Conservation (phyloP, 2,888 invertebrate genomes). For the Cataglyphis altisquamis region DNA sequence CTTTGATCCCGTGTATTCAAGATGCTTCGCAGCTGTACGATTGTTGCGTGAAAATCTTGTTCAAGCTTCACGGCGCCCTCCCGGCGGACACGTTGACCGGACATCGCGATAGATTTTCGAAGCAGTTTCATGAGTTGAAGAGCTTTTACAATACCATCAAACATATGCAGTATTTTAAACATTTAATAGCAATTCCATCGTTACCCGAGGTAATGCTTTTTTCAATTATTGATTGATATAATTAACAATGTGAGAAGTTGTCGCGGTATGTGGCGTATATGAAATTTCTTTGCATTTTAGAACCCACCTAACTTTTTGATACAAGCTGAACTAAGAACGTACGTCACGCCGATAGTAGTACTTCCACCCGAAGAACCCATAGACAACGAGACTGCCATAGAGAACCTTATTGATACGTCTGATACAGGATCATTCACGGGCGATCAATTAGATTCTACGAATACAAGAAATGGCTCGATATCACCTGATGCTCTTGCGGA, state of each 20-base stretch:
- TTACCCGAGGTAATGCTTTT: constrained; percentile 92
- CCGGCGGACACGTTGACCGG: constrained; percentile 96
- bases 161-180: constrained; percentile 98
- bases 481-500: constrained; percentile 87
- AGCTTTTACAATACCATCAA: constrained; percentile 97
- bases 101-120: constrained; percentile 95
- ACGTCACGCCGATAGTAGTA: constrained; percentile 97
- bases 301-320: constrained; percentile 98
- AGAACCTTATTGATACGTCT: constrained; percentile 90
- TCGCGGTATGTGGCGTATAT: background rate
- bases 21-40: constrained; percentile 99
- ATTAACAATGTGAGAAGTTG: background rate
- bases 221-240: background rate
- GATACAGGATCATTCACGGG: constrained; percentile 87
- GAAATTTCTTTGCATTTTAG: constrained; percentile 83
- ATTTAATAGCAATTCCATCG: constrained; percentile 96
- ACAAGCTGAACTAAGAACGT: constrained; percentile 96
- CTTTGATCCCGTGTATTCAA: constrained; percentile 97
- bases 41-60: constrained; percentile 97
- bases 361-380: constrained; percentile 91
- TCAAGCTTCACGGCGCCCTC: constrained; percentile 96
- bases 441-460: constrained; percentile 81
- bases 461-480: constrained; percentile 85
- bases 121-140: constrained; percentile 95
- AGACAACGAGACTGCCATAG: constrained; percentile 88